Conservation (phyloP, 1,140 invertebrate species). For the Riptortus pedestris region DNA sequence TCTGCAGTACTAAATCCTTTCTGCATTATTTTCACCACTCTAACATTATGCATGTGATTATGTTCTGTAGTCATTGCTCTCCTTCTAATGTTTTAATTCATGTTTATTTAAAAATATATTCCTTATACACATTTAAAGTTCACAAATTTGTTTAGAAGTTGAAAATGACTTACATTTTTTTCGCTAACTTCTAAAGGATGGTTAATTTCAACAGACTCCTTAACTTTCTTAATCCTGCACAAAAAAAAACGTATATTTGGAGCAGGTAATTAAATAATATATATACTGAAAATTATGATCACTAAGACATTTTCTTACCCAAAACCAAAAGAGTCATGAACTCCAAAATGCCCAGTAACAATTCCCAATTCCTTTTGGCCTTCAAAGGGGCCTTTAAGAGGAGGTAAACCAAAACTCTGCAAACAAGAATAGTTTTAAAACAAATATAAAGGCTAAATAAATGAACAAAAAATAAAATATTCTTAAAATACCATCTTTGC, state of each 20-base stretch:
- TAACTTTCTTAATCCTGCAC: constrained; percentile 23
- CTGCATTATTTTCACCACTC: too few species aligned
- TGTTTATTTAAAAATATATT: not conserved
- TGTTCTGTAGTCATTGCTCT: not conserved
- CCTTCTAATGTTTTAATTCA: not conserved
- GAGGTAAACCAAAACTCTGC: constrained; percentile 20
- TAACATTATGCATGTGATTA: not conserved
- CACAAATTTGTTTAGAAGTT: constrained; percentile 15
- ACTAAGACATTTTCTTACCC: constrained; percentile 11
- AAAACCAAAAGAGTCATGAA: constrained; percentile 20
- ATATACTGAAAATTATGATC: not conserved
- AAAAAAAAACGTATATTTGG: not conserved
- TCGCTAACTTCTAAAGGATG: constrained; percentile 39
- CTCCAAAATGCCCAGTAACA: constrained; percentile 27
- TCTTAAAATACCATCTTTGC: too few species aligned
- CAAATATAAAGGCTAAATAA: too few species aligned
- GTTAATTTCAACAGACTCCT: constrained; percentile 30
- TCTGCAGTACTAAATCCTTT: too few species aligned
- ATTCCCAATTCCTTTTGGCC: constrained; percentile 20
- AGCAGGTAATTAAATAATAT: not conserved
- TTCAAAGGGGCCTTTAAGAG: constrained; percentile 17
- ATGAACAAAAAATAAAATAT: too few species aligned
- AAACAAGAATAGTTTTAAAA: too few species aligned
- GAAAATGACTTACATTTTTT: constrained; percentile 36
- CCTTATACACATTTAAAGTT: not conserved